Conservation (phyloP, 2,113 vertebrate genomes). For the Gallinago undulata region DNA sequence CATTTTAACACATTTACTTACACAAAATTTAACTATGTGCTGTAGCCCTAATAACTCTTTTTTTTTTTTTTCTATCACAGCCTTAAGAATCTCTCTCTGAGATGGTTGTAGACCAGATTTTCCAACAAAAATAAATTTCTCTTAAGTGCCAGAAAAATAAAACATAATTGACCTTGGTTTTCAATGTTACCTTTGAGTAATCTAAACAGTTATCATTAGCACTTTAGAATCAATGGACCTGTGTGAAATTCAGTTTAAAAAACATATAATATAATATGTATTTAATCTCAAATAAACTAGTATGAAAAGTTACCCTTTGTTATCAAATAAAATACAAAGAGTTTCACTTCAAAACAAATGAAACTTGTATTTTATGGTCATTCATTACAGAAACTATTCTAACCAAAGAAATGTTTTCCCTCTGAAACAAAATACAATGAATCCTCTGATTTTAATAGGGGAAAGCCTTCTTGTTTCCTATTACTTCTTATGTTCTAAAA, state of each 20-base stretch:
- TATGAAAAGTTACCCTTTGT: background rate
- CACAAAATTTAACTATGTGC: background rate
- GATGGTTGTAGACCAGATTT: background rate
- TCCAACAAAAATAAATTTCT: background rate
- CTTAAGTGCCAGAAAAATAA: background rate
- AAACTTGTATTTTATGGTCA: background rate
- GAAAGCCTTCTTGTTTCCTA: rapidly evolving
- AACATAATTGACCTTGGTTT: background rate
- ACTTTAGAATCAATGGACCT: background rate
- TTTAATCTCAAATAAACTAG: background rate
- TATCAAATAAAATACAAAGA: background rate
- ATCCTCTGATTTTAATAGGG: background rate
- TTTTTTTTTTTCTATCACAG: background rate
- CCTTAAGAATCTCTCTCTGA: background rate
- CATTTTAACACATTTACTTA: background rate
- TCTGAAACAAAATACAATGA: background rate
- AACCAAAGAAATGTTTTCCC: background rate
- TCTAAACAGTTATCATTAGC: background rate
- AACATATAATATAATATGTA: background rate
- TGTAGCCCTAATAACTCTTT: background rate
- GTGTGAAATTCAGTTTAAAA: background rate
- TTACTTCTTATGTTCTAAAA: background rate
- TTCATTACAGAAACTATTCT: background rate
- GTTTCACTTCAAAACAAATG: background rate
- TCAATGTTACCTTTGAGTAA: background rate